Evolutionary conservation across 2,888 invertebrate species (phyloP).

Genomic region (Drosophila emarginata): DNA sequence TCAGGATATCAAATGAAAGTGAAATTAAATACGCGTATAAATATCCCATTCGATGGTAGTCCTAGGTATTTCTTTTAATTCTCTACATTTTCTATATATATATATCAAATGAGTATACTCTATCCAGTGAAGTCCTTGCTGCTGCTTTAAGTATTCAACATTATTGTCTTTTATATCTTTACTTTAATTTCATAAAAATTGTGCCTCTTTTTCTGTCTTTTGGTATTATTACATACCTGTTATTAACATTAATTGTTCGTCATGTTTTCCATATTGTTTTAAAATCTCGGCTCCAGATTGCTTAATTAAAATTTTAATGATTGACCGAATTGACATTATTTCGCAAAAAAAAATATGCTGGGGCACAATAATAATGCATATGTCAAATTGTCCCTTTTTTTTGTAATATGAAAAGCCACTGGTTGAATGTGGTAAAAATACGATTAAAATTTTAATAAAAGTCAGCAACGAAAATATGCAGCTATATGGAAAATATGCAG

Average conservation of each 20-base stretch:
- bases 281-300: slow-evolving; percentile 21
- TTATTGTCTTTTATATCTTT: background rate
- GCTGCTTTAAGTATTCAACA: background rate
- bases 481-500: no score
- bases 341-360: background rate
- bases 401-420: background rate
- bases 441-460: no score
- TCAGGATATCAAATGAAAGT: slow-evolving; percentile 36
- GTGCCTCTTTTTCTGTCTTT: no score
- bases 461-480: no score
- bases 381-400: background rate
- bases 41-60: slow-evolving; percentile 24
- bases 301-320: slow-evolving; percentile 42
- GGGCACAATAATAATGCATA: background rate
- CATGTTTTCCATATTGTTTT: slow-evolving; percentile 4
- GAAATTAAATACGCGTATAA: slow-evolving; percentile 37
- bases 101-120: no score
- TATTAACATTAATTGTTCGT: slow-evolving; percentile 25
- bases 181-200: no score
- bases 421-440: background rate
- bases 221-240: no score
- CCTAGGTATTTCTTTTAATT: background rate
- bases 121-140: no score
- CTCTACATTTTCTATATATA: no score
- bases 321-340: slow-evolving; percentile 24